Evolutionary conservation across 1,140 invertebrate genomes (phyloP), one percentile per base, ranked within the genome.

Genomic region (Dreissena rostriformis): DNA sequence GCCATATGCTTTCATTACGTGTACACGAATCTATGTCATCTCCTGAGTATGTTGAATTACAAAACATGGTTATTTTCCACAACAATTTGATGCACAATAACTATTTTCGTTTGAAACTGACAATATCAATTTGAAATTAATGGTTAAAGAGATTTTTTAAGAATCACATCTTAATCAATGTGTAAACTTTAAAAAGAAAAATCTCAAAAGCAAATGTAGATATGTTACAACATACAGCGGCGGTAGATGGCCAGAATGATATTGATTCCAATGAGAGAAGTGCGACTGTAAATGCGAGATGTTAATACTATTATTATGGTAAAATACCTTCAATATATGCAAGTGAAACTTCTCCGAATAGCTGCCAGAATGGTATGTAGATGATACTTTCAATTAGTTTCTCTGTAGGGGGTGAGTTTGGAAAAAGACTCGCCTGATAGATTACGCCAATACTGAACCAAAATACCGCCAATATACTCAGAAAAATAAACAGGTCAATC

Each of bases 311-410:
- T 5, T 5, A 39, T 39, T 26, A 6, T 19, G 57, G 10, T 10
- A 73, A 67, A 39, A 2, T 86, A 90, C 90, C 90, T 82, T 91
- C 87, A 29, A 91, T 74, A 49, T 90, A 86, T 39, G 92, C 92
- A 26, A 92, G 57, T 77, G 90, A 91, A 12, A 92, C 84, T 74
- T 93, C 92, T n/a, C 92, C 92, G 87, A 91, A 92, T 85, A 92
- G 89, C 80, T 92, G 91, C 88, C 90, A 92, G 86, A 92, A 93
- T 7, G 92, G 92, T 7, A 88, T 79, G 66, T 92, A 90, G 10
- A 93, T 57, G 12, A 93, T 86, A 65, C 90, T 84, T 74, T 87
- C 88, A 5, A 92, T 74, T 0, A 92, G 66, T 19, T 26, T 51
- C 88, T 88, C 89, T 52, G 55, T 26, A 0, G 75, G 63, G 29